Evolutionary conservation across 2,888 invertebrate genomes (phyloP), one percentile per base, ranked within the genome.

Genomic region (Geotrupes spiniger): DNA sequence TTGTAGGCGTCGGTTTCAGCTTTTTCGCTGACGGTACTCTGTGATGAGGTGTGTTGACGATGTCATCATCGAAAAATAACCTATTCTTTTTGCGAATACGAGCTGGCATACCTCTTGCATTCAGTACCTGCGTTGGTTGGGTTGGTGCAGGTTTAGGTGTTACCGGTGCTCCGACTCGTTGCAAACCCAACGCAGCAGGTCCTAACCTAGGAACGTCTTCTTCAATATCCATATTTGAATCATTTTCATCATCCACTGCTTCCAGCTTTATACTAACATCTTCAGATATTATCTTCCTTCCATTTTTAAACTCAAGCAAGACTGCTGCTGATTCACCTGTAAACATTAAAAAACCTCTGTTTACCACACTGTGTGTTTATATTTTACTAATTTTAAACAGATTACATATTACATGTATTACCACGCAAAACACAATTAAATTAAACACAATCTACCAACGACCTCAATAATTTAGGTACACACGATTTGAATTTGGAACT

Each of bases 41-140:
- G 38, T 88, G 85, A 63, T 87, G 87, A 33, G 87, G 83, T 53
- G 84, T 87, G 65, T 89, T 89, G 12, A 91, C 85, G 63, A 90
- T 83, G 68, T 92, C 89, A 70, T 94, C 93, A 70, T 93, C 92
- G 72, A 85, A 93, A 69, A 93, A 93, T 45, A 92, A 78, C 25
- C 59, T 61, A 71, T 94, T 94, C 66, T 90, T 89, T 72, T 93
- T 94, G 21, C 93, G 80, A 57, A 92, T 92, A 49, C 94, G 80
- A 3, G 89, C 91, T 43, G 93, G 93, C 90, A 91, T 92, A 36
- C 92, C 92, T 63, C 92, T 79, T 1, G 90, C 85, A 69, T 92
- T 92, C 1, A 92, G 74, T 57, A 87, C 85, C 70, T 89, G 87
- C n/a, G 87, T 81, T 16, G 87, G 88, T 66, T 84, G 85, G 25